Evolutionary conservation across 2,888 invertebrate genomes (phyloP).

Genomic region (Crossocerus cetratus): DNA sequence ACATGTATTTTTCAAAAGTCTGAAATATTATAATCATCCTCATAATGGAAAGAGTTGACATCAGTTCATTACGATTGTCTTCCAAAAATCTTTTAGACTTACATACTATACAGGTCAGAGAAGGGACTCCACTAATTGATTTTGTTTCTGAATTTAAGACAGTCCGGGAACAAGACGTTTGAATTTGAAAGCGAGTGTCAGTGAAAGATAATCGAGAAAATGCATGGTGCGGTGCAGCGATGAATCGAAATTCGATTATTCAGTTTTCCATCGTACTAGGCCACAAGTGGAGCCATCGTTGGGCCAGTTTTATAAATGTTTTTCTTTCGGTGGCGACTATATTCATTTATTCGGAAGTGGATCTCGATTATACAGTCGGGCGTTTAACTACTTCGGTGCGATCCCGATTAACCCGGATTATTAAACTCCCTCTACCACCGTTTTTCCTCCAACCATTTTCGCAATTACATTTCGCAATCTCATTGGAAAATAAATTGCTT

Average conservation of each 20-base stretch:
- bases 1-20: too few species aligned
- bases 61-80: too few species aligned
- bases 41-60: too few species aligned
- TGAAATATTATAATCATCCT: too few species aligned
- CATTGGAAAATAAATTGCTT: too few species aligned
- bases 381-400: conserved; percentile 5
- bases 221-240: neutral
- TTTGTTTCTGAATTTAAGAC: too few species aligned
- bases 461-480: neutral
- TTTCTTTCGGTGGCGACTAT: conserved; percentile 2
- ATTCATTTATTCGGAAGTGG: conserved; percentile 17
- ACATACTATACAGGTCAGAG: too few species aligned
- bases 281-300: neutral
- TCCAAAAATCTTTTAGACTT: too few species aligned
- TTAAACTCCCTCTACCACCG: conserved; percentile 5
- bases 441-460: neutral
- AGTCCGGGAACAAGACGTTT: too few species aligned
- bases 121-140: too few species aligned
- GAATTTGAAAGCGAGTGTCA: too few species aligned
- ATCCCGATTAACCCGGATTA: conserved; percentile 17
- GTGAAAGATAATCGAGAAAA: neutral
- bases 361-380: conserved; percentile 5
- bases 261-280: neutral
- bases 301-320: conserved; percentile 3
- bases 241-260: conserved; percentile 37